Evolutionary conservation across 2,113 vertebrate genomes (phyloP).

Genomic region (Suricata suricatta): DNA sequence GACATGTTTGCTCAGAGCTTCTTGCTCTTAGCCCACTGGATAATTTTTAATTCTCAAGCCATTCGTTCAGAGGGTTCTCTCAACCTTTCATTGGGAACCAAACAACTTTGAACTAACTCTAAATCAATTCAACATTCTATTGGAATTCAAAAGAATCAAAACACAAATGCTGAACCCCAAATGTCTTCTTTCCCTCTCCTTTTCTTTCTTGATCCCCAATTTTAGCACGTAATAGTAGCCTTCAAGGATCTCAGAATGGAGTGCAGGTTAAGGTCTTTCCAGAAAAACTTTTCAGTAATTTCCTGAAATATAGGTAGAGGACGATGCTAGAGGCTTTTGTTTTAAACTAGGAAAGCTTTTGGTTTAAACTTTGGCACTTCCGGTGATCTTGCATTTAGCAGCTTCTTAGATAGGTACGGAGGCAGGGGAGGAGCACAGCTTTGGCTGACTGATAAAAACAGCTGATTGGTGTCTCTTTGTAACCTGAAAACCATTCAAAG

Average conservation of each 20-base stretch:
- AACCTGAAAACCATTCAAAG: background rate
- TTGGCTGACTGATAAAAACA: background rate
- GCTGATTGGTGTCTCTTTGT: background rate
- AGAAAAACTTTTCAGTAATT: background rate
- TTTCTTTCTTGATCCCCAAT: background rate
- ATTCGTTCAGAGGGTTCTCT: background rate
- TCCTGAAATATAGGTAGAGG: background rate
- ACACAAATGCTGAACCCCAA: background rate
- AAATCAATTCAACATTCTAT: background rate
- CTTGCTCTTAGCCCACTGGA: background rate
- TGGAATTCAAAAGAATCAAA: constrained; percentile 3
- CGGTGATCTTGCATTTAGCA: background rate
- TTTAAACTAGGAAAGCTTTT: background rate
- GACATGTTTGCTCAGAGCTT: background rate
- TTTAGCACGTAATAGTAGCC: background rate
- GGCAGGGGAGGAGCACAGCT: too few species aligned
- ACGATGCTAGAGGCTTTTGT: background rate
- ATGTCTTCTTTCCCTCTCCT: background rate
- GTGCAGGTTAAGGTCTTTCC: background rate
- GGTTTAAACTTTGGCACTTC: background rate
- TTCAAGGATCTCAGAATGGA: background rate
- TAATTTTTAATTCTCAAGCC: background rate
- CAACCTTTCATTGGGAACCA: background rate
- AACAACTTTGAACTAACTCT: background rate
- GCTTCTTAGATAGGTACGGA: background rate